Base-by-base conservation (phyloP, 2,113 vertebrate genomes). In the Ciconia boyciana region DNA sequence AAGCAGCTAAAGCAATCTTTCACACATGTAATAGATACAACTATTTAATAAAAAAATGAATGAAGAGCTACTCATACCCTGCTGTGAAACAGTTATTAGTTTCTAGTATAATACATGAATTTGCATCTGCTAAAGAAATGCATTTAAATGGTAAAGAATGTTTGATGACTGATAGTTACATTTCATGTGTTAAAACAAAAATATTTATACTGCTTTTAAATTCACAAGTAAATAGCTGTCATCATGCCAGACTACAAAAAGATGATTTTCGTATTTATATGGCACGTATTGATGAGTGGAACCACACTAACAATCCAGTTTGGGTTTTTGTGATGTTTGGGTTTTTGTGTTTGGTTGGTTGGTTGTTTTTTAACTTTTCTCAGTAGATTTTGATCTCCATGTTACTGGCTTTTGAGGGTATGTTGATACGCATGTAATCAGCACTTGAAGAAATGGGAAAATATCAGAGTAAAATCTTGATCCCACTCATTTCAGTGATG, bases 41-140 rank as follows among this genome's bases (percentile, higher is more conserved):
- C 81, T 87, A 46, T 93, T 95, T 88, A 94, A 97, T 97, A 96
- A 96, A 95, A 95, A 97, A 94, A 95, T 95, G 49, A 91, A 93
- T 77, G 91, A 95, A 90, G 75, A 95, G 82, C 66, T 55, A 55
- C 75, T 91, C 41, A 14, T 65, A 46, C 43, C 84, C 84, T 93
- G 77, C 96, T 95, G 94, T 77, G 94, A 87, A 91, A 81, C 39
- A 91, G 66, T 95, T 88, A 80, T 68, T 89, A 55, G 84, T 83
- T 95, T 93, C 82, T 94, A 77, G 46, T 81, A 10, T 74, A 88
- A 74, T 62, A 64, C 26, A 41, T 85, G 78, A 90, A 70, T 95
- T 96, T 90, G 32, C 39, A 72, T 85, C 81, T 85, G 54, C 64
- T 77, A 41, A 87, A 95, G 57, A 89, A 87, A 58, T 94, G 29